Evolutionary conservation across 2,888 invertebrate genomes (phyloP).

Genomic region (Myathropa florea): DNA sequence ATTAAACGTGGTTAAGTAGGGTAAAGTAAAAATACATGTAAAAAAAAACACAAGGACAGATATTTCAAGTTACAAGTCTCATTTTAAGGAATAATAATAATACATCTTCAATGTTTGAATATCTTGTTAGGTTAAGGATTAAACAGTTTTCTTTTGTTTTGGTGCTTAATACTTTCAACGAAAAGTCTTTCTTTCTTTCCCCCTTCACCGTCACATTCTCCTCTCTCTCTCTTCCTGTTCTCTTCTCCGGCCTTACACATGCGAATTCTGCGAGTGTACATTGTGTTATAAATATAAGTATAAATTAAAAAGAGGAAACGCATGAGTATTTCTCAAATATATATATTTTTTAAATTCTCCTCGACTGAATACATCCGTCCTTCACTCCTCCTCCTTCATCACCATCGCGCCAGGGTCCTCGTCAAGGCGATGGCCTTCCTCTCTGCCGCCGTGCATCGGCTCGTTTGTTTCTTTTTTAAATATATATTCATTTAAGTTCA

Average conservation of each 20-base stretch:
- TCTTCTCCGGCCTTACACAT: background rate
- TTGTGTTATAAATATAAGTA: background rate
- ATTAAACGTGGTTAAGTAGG: background rate
- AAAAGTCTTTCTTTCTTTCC: background rate
- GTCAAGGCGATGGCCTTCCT: no score
- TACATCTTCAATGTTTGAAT: background rate
- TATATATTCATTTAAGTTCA: no score
- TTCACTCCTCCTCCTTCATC: background rate
- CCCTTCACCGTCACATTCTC: background rate
- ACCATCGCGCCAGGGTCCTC: background rate
- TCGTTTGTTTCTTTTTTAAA: no score
- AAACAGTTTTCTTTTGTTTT: constrained; percentile 12
- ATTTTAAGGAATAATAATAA: background rate
- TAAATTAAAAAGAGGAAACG: constrained; percentile 8
- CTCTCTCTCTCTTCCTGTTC: background rate
- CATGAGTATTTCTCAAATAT: constrained; percentile 24
- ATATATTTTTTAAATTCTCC: background rate
- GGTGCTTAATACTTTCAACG: constrained; percentile 15
- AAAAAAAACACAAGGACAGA: background rate
- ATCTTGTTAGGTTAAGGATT: constrained; percentile 7
- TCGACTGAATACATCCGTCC: background rate
- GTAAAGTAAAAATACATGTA: background rate
- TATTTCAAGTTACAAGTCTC: background rate
- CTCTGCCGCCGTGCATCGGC: no score
- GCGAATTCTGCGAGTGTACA: background rate